Percentiles rank a stretch among this genome's conserved stretches.
These are phyloP conservation scores for Arvicanthis niloticus DNA, from an alignment of 2,113 vertebrate genomes.

Conservation along the genomic window DNA sequence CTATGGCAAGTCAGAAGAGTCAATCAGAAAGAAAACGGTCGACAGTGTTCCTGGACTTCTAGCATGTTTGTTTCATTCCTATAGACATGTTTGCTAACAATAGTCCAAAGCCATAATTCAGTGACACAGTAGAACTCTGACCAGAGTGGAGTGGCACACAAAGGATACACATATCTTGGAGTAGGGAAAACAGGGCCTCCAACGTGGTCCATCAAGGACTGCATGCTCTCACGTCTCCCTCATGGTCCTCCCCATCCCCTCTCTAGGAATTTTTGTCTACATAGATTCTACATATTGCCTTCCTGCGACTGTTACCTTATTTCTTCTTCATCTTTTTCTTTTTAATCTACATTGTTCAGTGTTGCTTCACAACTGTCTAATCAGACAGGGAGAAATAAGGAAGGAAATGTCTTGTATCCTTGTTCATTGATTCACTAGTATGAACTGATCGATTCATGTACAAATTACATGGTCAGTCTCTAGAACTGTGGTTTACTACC, in stretches of 20 bases:
- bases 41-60: neutral
- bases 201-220: neutral
- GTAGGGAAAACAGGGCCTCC: neutral
- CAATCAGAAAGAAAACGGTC: conserved; percentile 1
- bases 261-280: neutral
- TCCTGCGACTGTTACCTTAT: neutral
- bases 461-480: neutral
- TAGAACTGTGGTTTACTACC: neutral
- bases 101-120: neutral
- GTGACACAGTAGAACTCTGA: neutral
- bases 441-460: neutral
- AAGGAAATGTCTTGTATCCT: neutral
- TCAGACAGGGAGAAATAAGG: neutral
- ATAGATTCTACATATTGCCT: neutral
- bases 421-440: neutral
- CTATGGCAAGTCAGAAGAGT: neutral
- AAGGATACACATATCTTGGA: neutral
- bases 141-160: neutral
- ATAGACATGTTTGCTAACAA: neutral
- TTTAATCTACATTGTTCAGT: neutral
- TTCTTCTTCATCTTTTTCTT: neutral
- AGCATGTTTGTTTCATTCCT: neutral
- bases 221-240: neutral
- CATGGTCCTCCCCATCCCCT: neutral
- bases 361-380: neutral